Evolutionary conservation across 1,140 invertebrate species (phyloP).

Genomic region (Lasaia peninsularis): DNA sequence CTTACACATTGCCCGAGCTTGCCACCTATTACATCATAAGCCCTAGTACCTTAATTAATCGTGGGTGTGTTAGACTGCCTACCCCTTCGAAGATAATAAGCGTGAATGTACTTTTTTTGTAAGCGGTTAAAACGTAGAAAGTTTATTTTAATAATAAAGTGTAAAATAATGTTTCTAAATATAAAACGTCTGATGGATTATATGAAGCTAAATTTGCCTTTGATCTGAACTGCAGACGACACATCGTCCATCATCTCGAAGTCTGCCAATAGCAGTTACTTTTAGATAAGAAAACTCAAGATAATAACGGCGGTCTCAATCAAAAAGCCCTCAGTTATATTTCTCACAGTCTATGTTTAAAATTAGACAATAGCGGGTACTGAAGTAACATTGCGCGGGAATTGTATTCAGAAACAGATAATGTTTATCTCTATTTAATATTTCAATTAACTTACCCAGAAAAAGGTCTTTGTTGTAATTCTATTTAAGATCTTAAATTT

Average conservation of each 20-base stretch:
- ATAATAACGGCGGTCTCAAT: conserved; percentile 4
- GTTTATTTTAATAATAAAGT: too few species aligned
- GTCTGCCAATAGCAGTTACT: conserved; percentile 44
- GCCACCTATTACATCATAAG: too few species aligned
- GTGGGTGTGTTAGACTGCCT: too few species aligned
- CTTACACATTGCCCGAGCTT: too few species aligned
- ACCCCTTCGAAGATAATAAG: too few species aligned
- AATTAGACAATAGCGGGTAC: background rate
- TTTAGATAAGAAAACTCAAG: conserved; percentile 20
- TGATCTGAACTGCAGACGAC: conserved; percentile 2
- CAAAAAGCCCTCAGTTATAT: conserved; percentile 1
- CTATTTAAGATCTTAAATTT: background rate
- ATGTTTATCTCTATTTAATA: background rate
- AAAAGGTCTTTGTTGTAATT: conserved; percentile 2
- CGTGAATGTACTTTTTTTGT: too few species aligned
- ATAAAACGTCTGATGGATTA: background rate
- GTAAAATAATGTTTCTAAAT: background rate
- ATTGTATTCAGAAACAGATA: conserved; percentile 5
- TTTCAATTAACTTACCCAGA: background rate
- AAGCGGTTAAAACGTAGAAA: too few species aligned
- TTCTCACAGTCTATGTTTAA: conserved; percentile 4
- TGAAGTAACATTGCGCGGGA: background rate
- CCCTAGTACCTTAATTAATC: too few species aligned
- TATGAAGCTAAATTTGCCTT: conserved; percentile 8
- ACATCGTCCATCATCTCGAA: conserved; percentile 40